phyloP scores from a whole-genome alignment of 2,797 vertebrate species.

The Danionella dracula region DNA sequence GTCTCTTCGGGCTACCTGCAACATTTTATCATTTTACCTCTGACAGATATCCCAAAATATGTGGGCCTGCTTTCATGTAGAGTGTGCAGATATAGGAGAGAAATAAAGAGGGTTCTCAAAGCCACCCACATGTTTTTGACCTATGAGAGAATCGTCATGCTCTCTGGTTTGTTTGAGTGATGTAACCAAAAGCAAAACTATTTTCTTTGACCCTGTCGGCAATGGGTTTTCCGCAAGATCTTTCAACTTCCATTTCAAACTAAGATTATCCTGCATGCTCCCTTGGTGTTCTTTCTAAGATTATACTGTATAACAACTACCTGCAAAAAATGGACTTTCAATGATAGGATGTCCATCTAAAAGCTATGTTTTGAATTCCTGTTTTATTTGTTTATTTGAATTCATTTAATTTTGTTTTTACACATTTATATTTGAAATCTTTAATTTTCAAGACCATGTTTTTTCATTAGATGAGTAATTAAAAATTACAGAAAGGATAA shows the following conservation, averaged over 20 bases:
- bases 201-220: background rate
- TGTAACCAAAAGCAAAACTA: slow-evolving; percentile 14
- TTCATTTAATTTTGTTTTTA: no score
- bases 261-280: background rate
- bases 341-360: no score
- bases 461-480: no score
- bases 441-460: no score
- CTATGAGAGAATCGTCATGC: slow-evolving; percentile 54
- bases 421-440: no score
- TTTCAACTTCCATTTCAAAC: slow-evolving; percentile 10
- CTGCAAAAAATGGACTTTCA: background rate
- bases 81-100: slow-evolving; percentile 30
- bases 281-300: background rate
- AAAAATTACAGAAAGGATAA: no score
- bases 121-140: slow-evolving; percentile 56
- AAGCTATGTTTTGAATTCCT: no score
- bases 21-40: slow-evolving; percentile 32
- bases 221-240: slow-evolving; percentile 7
- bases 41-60: slow-evolving; percentile 34
- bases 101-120: slow-evolving; percentile 54
- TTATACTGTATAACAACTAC: background rate
- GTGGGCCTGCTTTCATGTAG: background rate
- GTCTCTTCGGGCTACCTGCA: slow-evolving; percentile 32
- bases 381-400: no score
- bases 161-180: slow-evolving; percentile 53